Conservation (phyloP, 2,797 vertebrate genomes). For the Scyliorhinus canicula region DNA sequence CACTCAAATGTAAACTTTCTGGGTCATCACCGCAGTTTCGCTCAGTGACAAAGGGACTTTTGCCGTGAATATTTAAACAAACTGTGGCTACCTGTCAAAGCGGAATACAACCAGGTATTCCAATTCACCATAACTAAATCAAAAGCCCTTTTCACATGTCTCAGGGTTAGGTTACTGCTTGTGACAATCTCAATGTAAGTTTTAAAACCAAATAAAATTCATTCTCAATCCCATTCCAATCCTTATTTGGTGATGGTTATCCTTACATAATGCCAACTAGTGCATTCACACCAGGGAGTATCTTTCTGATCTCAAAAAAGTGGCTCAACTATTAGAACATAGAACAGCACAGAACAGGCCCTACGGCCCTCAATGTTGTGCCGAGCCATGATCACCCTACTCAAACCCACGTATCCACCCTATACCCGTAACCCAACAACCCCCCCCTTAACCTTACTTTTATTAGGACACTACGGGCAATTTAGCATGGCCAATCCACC, state of each 20-base stretch:
- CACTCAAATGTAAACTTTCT: not conserved
- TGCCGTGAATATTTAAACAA: not conserved
- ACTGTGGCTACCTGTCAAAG: not conserved
- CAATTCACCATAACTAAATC: not conserved
- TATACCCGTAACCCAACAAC: too few relatives aligned
- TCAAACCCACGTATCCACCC: too few relatives aligned
- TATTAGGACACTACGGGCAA: too few relatives aligned
- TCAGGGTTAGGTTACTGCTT: not conserved
- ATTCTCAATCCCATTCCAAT: not conserved
- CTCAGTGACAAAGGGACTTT: not conserved
- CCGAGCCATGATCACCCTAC: too few relatives aligned
- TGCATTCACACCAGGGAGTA: not conserved
- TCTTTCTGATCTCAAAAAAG: not conserved
- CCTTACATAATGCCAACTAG: too few relatives aligned
- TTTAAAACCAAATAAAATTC: not conserved
- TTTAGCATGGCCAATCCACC: too few relatives aligned
- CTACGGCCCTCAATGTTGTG: too few relatives aligned
- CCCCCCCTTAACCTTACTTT: too few relatives aligned
- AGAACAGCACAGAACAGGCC: too few relatives aligned
- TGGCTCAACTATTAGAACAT: too few relatives aligned
- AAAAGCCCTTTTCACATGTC: too few relatives aligned
- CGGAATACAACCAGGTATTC: not conserved
- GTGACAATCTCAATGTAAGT: not conserved
- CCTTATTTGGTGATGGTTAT: not conserved
- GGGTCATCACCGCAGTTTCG: not conserved